A percentile compares a stretch with the other conserved stretches of the same genome.
Conservation (phyloP, 2,797 vertebrate species). For the Crocodylus rhombifer region DNA sequence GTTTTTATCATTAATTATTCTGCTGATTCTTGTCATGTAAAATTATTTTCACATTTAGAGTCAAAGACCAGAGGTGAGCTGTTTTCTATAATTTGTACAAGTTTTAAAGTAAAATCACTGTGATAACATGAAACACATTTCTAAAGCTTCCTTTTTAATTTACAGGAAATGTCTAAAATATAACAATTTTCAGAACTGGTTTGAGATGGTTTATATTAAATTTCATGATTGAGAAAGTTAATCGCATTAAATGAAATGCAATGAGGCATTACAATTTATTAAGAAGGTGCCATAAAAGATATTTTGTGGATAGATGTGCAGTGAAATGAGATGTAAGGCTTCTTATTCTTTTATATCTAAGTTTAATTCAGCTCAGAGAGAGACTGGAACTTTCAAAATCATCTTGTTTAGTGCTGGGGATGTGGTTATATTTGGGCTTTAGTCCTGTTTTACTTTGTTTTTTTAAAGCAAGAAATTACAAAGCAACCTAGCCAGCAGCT, state of each 20-base stretch:
- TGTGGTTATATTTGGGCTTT: background rate
- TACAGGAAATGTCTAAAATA: background rate
- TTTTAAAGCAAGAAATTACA: background rate
- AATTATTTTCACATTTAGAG: conserved; percentile 9
- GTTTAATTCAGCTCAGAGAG: conserved; percentile 35
- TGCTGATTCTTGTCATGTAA: background rate
- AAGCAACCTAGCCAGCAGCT: conserved; percentile 17
- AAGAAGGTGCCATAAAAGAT: background rate
- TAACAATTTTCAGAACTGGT: background rate
- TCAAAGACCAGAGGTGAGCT: background rate
- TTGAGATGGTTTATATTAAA: background rate
- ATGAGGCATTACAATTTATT: background rate
- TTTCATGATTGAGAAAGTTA: background rate
- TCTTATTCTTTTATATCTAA: conserved; percentile 52
- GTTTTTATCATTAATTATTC: background rate
- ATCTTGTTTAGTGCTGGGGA: background rate
- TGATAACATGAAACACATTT: background rate
- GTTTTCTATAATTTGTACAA: conserved; percentile 17
- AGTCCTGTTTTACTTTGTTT: background rate
- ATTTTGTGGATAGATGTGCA: conserved; percentile 7
- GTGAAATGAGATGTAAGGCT: background rate
- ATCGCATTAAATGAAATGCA: conserved; percentile 3
- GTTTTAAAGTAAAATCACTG: background rate
- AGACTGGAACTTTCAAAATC: conserved; percentile 51
- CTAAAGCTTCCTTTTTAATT: background rate